Conservation (phyloP, 2,113 vertebrate genomes). For the Syngnathus scovelli region DNA sequence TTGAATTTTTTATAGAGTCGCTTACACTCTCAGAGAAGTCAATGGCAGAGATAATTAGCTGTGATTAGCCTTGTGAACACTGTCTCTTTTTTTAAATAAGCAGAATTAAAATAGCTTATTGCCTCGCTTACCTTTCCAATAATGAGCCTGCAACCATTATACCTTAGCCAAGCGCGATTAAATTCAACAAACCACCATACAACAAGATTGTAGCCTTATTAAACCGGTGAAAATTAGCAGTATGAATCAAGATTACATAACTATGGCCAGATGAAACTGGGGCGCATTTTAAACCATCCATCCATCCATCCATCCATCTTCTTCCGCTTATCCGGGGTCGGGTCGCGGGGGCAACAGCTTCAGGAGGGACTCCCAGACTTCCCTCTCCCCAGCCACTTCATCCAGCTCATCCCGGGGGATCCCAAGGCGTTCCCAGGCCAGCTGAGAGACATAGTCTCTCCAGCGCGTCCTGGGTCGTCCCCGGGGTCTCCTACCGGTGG, state of each 20-base stretch:
- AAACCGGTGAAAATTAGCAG: conserved; percentile 9
- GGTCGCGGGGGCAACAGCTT: too few relatives aligned
- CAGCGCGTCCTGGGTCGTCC: too few relatives aligned
- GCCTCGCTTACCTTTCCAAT: conserved; percentile 30
- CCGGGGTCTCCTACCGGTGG: too few relatives aligned
- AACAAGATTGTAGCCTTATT: conserved; percentile 25
- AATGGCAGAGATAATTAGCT: conserved; percentile 26
- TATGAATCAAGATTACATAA: conserved; percentile 23
- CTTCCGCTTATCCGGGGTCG: too few relatives aligned
- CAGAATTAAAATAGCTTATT: conserved; percentile 31
- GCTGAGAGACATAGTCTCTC: too few relatives aligned
- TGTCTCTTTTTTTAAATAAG: conserved; percentile 23
- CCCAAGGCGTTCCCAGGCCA: too few relatives aligned
- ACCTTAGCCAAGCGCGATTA: conserved; percentile 19
- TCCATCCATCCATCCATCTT: too few relatives aligned
- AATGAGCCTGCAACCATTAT: conserved; percentile 25
- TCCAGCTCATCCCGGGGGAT: too few relatives aligned
- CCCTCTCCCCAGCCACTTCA: too few relatives aligned
- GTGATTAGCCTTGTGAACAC: conserved; percentile 33
- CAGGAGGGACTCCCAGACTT: too few relatives aligned
- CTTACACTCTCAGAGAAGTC: conserved; percentile 3
- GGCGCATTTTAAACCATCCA: background rate
- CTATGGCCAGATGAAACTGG: background rate
- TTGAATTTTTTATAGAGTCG: conserved; percentile 15
- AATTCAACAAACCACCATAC: conserved; percentile 4